A percentile compares a stretch with the other conserved stretches of the same genome.
These are phyloP conservation scores for Mormoops blainvillei DNA, from an alignment of 2,113 vertebrate species.

Conservation along the genomic window DNA sequence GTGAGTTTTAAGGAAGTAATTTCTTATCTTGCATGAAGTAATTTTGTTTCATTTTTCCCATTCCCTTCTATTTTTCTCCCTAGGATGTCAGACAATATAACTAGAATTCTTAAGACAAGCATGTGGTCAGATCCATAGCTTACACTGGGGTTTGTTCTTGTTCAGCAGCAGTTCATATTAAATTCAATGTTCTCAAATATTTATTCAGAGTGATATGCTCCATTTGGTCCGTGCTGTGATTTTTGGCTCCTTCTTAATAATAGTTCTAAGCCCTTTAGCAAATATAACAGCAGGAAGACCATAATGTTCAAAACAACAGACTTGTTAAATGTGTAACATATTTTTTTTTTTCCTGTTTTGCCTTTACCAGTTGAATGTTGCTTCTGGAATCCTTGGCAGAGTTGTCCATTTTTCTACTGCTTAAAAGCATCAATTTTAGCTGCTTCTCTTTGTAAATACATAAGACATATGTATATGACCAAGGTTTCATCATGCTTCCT, in stretches of 20 bases:
- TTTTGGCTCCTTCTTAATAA: constrained; percentile 63
- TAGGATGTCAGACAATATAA: constrained; percentile 25
- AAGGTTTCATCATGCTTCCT: background rate
- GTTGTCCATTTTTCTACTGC: background rate
- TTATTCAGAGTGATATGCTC: constrained; percentile 60
- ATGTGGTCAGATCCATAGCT: constrained; percentile 15
- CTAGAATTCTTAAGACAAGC: background rate
- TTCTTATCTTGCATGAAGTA: background rate
- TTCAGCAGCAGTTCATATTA: constrained; percentile 55
- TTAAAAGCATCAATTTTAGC: background rate
- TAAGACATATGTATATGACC: background rate
- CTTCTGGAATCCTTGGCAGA: constrained; percentile 37
- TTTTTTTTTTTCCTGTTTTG: constrained; percentile 42
- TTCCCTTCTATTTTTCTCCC: background rate
- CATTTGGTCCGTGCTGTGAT: constrained; percentile 54
- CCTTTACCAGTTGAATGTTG: constrained; percentile 20
- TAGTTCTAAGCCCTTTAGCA: constrained; percentile 63
- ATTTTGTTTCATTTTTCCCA: background rate
- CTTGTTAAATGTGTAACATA: constrained; percentile 36
- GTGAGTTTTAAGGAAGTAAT: constrained; percentile 15
- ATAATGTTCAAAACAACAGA: constrained; percentile 63
- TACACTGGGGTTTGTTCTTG: constrained; percentile 4
- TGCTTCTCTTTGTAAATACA: background rate
- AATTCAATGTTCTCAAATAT: constrained; percentile 68
- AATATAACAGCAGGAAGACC: constrained; percentile 64